phyloP scores from a whole-genome alignment of 92 coral and sea anemone genomes.

The Parazoanthus darwini region DNA sequence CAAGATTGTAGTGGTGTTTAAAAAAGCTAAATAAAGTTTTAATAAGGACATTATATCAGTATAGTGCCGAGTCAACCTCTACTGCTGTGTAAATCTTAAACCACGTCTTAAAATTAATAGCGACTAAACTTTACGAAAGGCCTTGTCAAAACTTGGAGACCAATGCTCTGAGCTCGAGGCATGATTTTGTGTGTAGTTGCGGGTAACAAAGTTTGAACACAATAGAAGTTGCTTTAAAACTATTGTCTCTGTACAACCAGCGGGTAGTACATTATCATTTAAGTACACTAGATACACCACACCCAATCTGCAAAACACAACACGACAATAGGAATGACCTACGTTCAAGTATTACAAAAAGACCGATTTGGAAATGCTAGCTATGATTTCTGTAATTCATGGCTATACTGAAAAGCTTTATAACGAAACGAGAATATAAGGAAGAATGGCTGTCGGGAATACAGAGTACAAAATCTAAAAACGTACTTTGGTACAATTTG shows the following conservation, averaged over 20 bases:
- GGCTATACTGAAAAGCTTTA: background rate
- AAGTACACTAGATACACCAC: background rate
- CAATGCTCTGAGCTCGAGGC: background rate
- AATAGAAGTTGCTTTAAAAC: background rate
- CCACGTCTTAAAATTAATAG: background rate
- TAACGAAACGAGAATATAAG: background rate
- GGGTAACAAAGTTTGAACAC: background rate
- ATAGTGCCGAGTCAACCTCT: background rate
- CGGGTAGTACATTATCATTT: slow-evolving; percentile 21
- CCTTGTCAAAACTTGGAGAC: background rate
- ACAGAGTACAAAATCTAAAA: background rate
- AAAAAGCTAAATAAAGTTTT: background rate
- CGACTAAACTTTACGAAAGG: background rate
- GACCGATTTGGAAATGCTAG: background rate
- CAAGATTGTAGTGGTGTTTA: background rate
- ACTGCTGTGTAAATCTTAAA: slow-evolving; percentile 25
- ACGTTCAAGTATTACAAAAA: background rate
- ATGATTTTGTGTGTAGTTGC: background rate
- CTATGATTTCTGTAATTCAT: background rate
- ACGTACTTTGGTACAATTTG: background rate
- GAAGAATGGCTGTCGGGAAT: background rate
- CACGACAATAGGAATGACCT: background rate
- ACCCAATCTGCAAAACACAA: background rate
- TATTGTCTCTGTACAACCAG: background rate
- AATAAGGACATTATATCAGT: background rate